A percentile compares a stretch with the other conserved stretches of the same genome.
Evolutionary conservation across 2,797 vertebrate genomes (phyloP).

Genomic region (Sebastes kiyomatsui): DNA sequence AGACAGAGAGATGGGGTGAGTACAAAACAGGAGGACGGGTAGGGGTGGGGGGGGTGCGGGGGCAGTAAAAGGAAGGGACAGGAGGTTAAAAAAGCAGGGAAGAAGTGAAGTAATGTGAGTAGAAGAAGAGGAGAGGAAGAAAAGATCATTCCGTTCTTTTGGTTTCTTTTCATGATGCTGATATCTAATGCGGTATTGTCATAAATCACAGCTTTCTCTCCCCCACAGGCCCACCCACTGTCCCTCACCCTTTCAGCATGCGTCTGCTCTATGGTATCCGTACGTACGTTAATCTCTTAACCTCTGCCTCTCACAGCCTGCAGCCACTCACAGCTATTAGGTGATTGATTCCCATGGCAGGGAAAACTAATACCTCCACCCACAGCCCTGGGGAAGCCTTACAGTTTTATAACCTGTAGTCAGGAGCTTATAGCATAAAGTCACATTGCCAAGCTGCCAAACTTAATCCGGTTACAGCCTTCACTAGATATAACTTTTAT

Average conservation of each 20-base stretch:
- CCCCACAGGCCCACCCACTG: conserved; percentile 28
- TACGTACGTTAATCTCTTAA: conserved; percentile 80
- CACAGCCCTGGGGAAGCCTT: background rate
- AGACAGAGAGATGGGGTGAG: conserved; percentile 55
- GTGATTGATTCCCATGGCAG: conserved; percentile 56
- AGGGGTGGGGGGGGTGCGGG: background rate
- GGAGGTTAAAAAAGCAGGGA: conserved; percentile 23
- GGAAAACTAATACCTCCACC: conserved; percentile 33
- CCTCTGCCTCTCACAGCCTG: conserved; percentile 57
- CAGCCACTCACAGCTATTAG: conserved; percentile 62
- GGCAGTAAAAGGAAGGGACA: conserved; percentile 40
- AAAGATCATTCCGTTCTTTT: conserved; percentile 15
- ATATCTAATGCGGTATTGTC: conserved; percentile 48
- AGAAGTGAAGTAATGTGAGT: background rate
- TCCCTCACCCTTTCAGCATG: conserved; percentile 53
- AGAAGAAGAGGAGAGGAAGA: background rate
- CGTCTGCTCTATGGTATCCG: conserved; percentile 38
- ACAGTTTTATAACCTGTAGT: conserved; percentile 24
- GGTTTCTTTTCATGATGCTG: conserved; percentile 47
- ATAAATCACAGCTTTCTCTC: conserved; percentile 66
- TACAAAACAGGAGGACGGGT: conserved; percentile 35
- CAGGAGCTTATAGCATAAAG: conserved; percentile 15
- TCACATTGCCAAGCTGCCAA: conserved; percentile 20
- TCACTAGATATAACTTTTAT: background rate
- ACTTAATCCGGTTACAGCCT: background rate